Conservation (phyloP, 2,888 invertebrate species). For the Sycophila texana region DNA sequence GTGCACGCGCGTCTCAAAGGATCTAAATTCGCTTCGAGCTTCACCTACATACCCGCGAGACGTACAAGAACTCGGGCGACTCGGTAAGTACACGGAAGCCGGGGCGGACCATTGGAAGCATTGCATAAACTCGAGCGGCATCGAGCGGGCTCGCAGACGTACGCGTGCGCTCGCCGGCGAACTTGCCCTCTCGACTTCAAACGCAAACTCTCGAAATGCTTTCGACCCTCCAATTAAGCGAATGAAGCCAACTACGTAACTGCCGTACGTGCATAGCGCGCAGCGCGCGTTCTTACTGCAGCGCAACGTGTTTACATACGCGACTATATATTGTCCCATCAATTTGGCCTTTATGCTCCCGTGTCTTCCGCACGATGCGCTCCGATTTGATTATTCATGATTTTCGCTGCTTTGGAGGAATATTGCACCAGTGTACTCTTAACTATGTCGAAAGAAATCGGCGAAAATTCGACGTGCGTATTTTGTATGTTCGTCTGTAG, state of each 20-base stretch:
- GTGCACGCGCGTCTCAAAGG: too few species aligned
- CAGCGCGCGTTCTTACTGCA: background rate
- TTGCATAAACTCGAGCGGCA: background rate
- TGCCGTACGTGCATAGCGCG: slow-evolving; percentile 1
- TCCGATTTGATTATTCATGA: background rate
- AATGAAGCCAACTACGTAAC: background rate
- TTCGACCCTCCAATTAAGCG: slow-evolving; percentile 37
- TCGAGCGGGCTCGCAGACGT: background rate
- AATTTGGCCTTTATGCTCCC: background rate
- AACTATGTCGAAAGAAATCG: too few species aligned
- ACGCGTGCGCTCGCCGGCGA: background rate
- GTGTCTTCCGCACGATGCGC: background rate
- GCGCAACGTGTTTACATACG: background rate
- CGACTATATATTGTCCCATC: background rate
- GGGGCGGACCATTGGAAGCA: background rate
- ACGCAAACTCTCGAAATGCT: slow-evolving; percentile 28
- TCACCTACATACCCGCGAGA: background rate
- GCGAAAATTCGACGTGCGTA: too few species aligned
- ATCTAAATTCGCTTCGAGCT: background rate
- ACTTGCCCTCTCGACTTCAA: background rate
- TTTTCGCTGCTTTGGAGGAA: too few species aligned
- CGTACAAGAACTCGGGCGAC: background rate
- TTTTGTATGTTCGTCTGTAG: too few species aligned
- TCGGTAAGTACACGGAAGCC: background rate
- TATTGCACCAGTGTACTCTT: too few species aligned